Percentiles rank a stretch among this genome's conserved stretches.
These are phyloP conservation scores for Dastarcus helophoroides DNA, from an alignment of 2,888 invertebrate genomes.

Conservation along the genomic window DNA sequence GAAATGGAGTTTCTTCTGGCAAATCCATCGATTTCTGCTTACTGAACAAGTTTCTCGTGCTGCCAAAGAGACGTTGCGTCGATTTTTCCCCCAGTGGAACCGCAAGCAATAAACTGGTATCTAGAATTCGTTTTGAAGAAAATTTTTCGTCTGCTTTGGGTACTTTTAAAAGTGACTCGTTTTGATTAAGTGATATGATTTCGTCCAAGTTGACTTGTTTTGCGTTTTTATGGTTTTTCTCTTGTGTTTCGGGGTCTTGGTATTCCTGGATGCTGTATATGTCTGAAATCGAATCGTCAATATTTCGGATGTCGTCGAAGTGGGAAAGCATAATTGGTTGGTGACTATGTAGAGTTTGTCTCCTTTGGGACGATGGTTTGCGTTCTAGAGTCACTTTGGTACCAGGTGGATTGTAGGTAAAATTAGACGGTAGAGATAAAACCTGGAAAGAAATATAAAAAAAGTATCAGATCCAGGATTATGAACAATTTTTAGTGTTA, in stretches of 20 bases:
- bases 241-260: constrained; percentile 25
- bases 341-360: constrained; percentile 49
- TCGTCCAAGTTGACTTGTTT: constrained; percentile 27
- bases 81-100: constrained; percentile 30
- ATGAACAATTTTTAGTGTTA: no score
- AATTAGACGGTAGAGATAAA: constrained; percentile 72
- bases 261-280: constrained; percentile 32
- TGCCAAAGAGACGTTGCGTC: constrained; percentile 35
- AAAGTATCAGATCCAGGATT: no score
- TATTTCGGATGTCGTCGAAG: constrained; percentile 42
- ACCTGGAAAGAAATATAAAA: constrained; percentile 39
- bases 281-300: constrained; percentile 33
- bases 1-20: constrained; percentile 41
- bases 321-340: constrained; percentile 48
- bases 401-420: constrained; percentile 68
- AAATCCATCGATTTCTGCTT: constrained; percentile 46
- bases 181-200: constrained; percentile 23
- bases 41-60: constrained; percentile 44
- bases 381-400: constrained; percentile 25
- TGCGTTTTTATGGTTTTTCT: constrained; percentile 27
- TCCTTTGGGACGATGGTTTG: constrained; percentile 33
- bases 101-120: constrained; percentile 21
- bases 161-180: constrained; percentile 19
- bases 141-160: constrained; percentile 23
- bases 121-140: constrained; percentile 23